phyloP scores from a whole-genome alignment of 2,113 vertebrate species.

The Sminthopsis crassicaudata region DNA sequence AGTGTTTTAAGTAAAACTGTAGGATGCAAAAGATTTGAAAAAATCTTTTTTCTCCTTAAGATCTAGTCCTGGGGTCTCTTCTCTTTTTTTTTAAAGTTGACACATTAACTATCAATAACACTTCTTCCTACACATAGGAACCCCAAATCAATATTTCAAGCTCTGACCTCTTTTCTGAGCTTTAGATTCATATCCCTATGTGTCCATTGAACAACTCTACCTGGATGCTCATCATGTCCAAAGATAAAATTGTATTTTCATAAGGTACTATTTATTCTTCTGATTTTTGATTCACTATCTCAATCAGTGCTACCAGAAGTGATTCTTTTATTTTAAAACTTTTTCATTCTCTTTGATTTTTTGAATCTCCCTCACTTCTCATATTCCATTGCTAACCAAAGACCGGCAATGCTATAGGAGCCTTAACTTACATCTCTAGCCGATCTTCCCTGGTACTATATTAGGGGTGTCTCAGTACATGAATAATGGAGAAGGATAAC shows the following conservation, averaged over 20 bases:
- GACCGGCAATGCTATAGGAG: background rate
- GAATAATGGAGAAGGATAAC: background rate
- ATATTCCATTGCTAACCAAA: background rate
- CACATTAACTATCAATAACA: background rate
- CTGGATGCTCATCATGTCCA: background rate
- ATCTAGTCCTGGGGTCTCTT: too few species aligned
- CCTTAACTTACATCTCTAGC: background rate
- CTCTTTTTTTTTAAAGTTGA: too few species aligned
- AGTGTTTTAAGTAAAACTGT: too few species aligned
- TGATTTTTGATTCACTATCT: background rate
- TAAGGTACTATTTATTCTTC: background rate
- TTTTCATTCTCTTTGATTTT: background rate
- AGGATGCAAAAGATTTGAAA: too few species aligned
- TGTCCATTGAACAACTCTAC: background rate
- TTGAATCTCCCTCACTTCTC: background rate
- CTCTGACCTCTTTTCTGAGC: background rate
- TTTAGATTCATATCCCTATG: background rate
- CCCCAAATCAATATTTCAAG: background rate
- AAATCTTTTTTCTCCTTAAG: too few species aligned
- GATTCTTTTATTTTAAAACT: background rate
- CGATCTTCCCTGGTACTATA: background rate
- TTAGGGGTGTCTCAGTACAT: background rate
- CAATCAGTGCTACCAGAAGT: background rate
- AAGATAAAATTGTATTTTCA: background rate
- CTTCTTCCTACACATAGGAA: background rate